Percentiles rank a stretch among this genome's conserved stretches.
phyloP scores from a whole-genome alignment of 2,888 invertebrate genomes.

The Lingula anatina region DNA sequence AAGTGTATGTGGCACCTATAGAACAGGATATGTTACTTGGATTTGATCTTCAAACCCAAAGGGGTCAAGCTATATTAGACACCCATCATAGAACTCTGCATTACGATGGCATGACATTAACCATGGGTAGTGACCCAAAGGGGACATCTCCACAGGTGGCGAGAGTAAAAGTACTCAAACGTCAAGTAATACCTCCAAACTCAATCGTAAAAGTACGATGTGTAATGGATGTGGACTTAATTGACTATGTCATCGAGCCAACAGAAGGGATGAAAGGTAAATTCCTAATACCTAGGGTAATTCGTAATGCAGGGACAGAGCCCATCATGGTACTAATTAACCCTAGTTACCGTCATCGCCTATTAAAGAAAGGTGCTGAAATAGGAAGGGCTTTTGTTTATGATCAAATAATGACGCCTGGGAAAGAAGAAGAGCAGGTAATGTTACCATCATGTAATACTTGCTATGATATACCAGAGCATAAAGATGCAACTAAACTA shows the following conservation, averaged over 20 bases:
- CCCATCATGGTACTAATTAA: conserved; percentile 8
- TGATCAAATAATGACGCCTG: background rate
- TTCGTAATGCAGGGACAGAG: background rate
- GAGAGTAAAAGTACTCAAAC: conserved; percentile 1
- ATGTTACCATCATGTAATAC: no score
- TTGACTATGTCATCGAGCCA: conserved; percentile 8
- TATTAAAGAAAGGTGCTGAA: conserved; percentile 3
- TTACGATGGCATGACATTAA: background rate
- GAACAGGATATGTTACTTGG: conserved; percentile 14
- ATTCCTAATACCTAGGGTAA: conserved; percentile 8
- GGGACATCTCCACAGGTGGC: conserved; percentile 3
- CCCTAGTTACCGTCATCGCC: conserved; percentile 1
- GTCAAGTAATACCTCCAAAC: conserved; percentile 8
- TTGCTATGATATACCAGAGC: no score
- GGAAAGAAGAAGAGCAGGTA: background rate
- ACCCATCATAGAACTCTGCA: background rate
- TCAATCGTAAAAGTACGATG: conserved; percentile 6
- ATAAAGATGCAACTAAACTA: no score
- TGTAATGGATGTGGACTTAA: background rate
- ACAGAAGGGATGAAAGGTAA: background rate
- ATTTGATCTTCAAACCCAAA: conserved; percentile 7
- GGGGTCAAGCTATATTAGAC: conserved; percentile 2
- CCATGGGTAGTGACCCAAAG: background rate
- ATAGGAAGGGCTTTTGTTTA: conserved; percentile 4
- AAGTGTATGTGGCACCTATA: conserved; percentile 13